Conservation (phyloP, 2,797 vertebrate species). For the Amblyraja radiata region DNA sequence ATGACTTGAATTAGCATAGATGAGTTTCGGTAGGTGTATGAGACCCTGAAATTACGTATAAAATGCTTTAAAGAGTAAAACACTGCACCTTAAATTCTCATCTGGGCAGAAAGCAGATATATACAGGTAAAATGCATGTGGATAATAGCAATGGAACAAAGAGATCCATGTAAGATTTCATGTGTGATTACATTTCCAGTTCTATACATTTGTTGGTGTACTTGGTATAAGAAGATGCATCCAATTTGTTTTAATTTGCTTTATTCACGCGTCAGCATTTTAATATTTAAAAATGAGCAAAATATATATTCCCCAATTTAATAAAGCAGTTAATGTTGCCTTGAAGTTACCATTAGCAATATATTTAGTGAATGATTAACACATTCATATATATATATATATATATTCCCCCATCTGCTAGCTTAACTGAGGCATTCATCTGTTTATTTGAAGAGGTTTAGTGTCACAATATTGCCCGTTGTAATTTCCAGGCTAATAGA, state of each 20-base stretch:
- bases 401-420: neutral
- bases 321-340: neutral
- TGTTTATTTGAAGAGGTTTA: neutral
- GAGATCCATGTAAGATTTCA: no score
- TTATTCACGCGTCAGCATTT: neutral
- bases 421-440: neutral
- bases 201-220: neutral
- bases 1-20: no score
- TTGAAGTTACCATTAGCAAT: neutral
- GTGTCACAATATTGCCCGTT: slow-evolving; percentile 4
- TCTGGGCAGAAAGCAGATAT: no score
- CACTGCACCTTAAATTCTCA: no score
- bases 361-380: slow-evolving; percentile 1
- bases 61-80: no score
- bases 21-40: no score
- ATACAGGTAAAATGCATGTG: no score
- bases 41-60: no score
- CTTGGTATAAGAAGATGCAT: neutral
- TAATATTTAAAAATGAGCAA: neutral
- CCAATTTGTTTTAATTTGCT: neutral
- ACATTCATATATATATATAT: neutral
- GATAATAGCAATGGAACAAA: no score
- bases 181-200: no score
- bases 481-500: neutral
- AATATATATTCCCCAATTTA: slow-evolving; percentile 24